Conservation (phyloP, 2,797 vertebrate species). For the Ptychobarbus kaznakovi region DNA sequence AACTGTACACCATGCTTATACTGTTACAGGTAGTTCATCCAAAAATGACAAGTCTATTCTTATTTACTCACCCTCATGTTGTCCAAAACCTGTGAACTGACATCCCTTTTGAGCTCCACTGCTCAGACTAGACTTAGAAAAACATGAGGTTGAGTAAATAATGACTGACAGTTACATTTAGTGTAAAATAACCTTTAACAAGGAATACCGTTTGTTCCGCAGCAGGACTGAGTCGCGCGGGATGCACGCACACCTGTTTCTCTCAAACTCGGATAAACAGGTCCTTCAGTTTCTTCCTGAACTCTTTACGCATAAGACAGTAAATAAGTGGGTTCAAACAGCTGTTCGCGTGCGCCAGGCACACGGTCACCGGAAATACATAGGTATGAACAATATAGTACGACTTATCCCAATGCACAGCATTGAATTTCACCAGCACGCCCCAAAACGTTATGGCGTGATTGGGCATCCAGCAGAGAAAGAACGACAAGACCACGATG, state of each 20-base stretch:
- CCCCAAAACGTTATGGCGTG: conserved; percentile 81
- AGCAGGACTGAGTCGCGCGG: neutral
- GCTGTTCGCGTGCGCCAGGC: conserved; percentile 82
- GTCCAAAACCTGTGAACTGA: neutral
- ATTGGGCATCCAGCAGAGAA: conserved; percentile 80
- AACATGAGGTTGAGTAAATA: neutral
- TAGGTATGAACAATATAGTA: conserved; percentile 81
- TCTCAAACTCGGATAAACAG: conserved; percentile 65
- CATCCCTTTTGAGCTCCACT: neutral
- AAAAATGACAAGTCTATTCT: neutral
- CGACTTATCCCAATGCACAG: conserved; percentile 73
- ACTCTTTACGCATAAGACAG: conserved; percentile 80
- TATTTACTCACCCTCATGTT: conserved; percentile 12
- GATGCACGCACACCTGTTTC: neutral
- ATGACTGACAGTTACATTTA: neutral
- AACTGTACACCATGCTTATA: neutral
- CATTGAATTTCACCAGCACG: conserved; percentile 80
- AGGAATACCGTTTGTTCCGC: neutral
- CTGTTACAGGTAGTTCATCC: neutral
- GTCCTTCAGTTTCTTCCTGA: conserved; percentile 72
- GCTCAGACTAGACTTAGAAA: neutral
- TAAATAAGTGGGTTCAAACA: conserved; percentile 82
- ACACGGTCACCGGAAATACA: conserved; percentile 81
- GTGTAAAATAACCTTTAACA: neutral
- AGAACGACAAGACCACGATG: conserved; percentile 77